Percentiles rank a stretch among this genome's conserved stretches.
These are phyloP conservation scores for Anticlea derivata DNA, from an alignment of 2,888 invertebrate genomes.

Conservation along the genomic window DNA sequence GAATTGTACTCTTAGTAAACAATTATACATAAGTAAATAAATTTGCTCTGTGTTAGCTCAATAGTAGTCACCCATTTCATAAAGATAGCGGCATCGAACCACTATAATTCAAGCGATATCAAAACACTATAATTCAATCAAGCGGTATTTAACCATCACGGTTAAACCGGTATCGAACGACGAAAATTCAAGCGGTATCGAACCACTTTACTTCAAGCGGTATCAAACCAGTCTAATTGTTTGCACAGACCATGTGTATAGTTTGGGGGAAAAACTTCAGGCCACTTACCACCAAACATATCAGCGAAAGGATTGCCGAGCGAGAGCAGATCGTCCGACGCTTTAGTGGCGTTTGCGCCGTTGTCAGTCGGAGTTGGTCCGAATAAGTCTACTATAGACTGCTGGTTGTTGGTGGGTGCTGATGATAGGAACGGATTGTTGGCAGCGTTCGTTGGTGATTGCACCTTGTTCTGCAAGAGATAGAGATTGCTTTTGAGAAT, in stretches of 20 bases:
- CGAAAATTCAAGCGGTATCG: too few species aligned
- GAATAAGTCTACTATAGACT: slow-evolving; percentile 91
- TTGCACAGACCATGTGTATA: too few species aligned
- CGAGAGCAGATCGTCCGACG: slow-evolving; percentile 94
- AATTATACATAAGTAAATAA: slow-evolving; percentile 1
- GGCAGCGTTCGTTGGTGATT: slow-evolving; percentile 88
- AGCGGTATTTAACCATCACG: too few species aligned
- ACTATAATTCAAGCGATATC: too few species aligned
- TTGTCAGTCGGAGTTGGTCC: slow-evolving; percentile 82
- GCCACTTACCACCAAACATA: slow-evolving; percentile 86
- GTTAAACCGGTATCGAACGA: too few species aligned
- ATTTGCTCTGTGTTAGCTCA: too few species aligned
- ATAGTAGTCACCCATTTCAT: too few species aligned
- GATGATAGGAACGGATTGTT: slow-evolving; percentile 95
- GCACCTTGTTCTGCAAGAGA: slow-evolving; percentile 85
- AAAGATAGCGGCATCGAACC: too few species aligned
- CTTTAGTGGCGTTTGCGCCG: slow-evolving; percentile 78
- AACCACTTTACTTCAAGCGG: too few species aligned
- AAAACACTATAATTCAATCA: too few species aligned
- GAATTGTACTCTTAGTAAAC: background rate
- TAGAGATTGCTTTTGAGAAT: slow-evolving; percentile 13
- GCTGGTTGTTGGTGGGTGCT: slow-evolving; percentile 75
- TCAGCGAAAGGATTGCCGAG: slow-evolving; percentile 96
- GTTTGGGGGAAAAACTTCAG: background rate
- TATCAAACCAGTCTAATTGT: too few species aligned